Conservation (phyloP, 2,797 vertebrate species). For the Molossus molossus region DNA sequence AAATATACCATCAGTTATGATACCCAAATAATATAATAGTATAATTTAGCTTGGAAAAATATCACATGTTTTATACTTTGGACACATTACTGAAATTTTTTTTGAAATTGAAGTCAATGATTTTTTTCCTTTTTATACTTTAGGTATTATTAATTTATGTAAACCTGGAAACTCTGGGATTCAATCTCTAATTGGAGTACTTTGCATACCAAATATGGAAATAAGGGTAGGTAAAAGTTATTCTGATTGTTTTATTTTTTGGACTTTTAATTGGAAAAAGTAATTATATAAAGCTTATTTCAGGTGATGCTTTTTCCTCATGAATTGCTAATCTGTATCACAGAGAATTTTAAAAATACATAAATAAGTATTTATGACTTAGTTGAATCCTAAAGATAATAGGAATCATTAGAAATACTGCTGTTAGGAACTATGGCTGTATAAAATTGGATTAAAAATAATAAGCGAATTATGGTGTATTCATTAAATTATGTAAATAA, state of each 20-base stretch:
- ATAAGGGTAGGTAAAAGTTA: slow-evolving; percentile 94
- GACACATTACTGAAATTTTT: slow-evolving; percentile 8
- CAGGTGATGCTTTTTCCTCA: background rate
- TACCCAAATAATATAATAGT: slow-evolving; percentile 44
- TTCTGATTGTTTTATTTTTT: slow-evolving; percentile 59
- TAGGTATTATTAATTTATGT: slow-evolving; percentile 99
- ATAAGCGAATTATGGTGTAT: slow-evolving; percentile 25
- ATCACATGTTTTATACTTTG: slow-evolving; percentile 44
- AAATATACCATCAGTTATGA: background rate
- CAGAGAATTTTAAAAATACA: slow-evolving; percentile 4
- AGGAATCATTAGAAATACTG: slow-evolving; percentile 40
- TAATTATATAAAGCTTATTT: slow-evolving; percentile 30
- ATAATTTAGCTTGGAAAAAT: slow-evolving; percentile 52
- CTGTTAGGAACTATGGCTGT: background rate
- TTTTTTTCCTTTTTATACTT: slow-evolving; percentile 67
- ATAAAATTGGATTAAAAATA: slow-evolving; percentile 60
- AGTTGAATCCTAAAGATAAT: background rate
- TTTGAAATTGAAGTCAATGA: slow-evolving; percentile 39
- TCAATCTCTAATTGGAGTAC: slow-evolving; percentile 98
- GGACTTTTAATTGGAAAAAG: slow-evolving; percentile 16
- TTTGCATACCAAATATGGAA: slow-evolving; percentile 99
- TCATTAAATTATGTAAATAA: slow-evolving; percentile 53
- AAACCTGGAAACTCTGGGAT: slow-evolving; percentile 98
- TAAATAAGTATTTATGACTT: slow-evolving; percentile 25
- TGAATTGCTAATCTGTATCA: slow-evolving; percentile 9